These are phyloP conservation scores for Lucinisca nassula DNA, from an alignment of 2,888 invertebrate genomes.

Conservation along the genomic window DNA sequence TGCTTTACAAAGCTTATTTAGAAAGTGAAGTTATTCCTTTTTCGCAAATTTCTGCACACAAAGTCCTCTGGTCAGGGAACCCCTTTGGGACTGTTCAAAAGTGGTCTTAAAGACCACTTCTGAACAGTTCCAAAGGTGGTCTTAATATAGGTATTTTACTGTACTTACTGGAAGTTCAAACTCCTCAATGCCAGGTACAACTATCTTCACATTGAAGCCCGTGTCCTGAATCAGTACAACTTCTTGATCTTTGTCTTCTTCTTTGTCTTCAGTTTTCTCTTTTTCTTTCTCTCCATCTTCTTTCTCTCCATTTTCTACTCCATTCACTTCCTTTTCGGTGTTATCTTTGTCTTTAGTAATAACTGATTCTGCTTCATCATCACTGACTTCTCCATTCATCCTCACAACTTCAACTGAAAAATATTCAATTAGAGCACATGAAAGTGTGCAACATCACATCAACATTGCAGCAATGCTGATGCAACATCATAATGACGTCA, in stretches of 20 bases:
- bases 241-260: constrained; percentile 81
- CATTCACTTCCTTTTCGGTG: neutral
- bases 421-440: too few species aligned
- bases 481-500: too few species aligned
- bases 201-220: constrained; percentile 94
- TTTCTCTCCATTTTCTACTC: constrained; percentile 47
- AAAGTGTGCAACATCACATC: too few species aligned
- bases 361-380: neutral
- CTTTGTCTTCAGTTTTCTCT: constrained; percentile 62
- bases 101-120: too few species aligned
- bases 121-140: too few species aligned
- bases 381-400: constrained; percentile 49
- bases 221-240: constrained; percentile 87
- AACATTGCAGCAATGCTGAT: too few species aligned
- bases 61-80: too few species aligned
- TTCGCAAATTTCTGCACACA: too few species aligned
- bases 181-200: constrained; percentile 96
- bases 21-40: too few species aligned
- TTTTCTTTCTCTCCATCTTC: constrained; percentile 50
- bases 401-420: constrained; percentile 63
- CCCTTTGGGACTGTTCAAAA: too few species aligned
- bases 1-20: too few species aligned
- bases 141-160: too few species aligned
- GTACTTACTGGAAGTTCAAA: constrained; percentile 96
- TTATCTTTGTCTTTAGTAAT: constrained; percentile 29